Conservation (phyloP, 23 tunicate genomes). For the Clavelina lepadiformis region DNA sequence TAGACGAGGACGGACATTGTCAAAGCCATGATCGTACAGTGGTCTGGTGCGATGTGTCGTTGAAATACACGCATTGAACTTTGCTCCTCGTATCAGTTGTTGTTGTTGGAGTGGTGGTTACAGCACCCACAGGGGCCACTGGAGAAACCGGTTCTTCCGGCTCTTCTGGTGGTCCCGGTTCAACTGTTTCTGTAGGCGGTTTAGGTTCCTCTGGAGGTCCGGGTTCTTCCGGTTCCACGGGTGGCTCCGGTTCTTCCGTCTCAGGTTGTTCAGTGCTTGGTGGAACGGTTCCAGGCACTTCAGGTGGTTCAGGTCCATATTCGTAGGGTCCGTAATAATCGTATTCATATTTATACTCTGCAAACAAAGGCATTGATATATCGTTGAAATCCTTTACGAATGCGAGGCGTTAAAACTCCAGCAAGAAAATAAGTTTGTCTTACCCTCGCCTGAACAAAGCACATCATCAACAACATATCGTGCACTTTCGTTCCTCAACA, state of each 20-base stretch:
- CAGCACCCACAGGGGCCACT: neutral
- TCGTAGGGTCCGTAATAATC: no score
- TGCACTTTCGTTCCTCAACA: neutral
- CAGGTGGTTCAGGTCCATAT: no score
- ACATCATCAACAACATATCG: neutral
- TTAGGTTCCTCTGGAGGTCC: neutral
- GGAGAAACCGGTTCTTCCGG: neutral
- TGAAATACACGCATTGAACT: neutral
- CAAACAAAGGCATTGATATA: no score
- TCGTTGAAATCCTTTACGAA: no score
- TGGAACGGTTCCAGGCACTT: neutral
- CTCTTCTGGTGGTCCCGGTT: neutral
- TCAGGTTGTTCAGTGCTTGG: neutral
- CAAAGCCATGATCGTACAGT: neutral
- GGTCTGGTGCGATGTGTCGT: neutral
- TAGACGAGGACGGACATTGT: neutral
- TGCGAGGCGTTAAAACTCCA: no score
- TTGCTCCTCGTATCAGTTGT: no score
- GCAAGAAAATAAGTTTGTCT: no score
- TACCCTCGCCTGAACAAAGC: no score
- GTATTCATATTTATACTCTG: no score
- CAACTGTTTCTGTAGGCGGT: neutral
- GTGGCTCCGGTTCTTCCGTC: neutral
- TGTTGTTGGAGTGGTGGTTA: neutral
- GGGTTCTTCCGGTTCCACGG: neutral